These are phyloP conservation scores for Periphyllus acericola DNA, from an alignment of 2,888 invertebrate species.

Conservation along the genomic window DNA sequence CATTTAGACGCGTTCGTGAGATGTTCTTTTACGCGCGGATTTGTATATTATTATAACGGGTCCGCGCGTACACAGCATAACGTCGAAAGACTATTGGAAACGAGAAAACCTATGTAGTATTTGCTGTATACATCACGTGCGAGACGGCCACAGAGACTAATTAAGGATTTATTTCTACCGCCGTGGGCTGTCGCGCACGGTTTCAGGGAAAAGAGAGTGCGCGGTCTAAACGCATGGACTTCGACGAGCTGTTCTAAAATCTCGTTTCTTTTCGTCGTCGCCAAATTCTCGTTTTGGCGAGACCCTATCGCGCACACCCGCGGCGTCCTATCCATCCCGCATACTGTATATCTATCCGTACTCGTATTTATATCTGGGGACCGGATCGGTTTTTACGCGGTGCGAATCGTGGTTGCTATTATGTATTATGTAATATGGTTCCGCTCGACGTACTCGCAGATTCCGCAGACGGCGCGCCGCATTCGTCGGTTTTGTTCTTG, in stretches of 20 bases:
- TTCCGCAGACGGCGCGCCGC: not conserved
- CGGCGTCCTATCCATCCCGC: too few relatives aligned
- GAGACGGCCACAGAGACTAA: not conserved
- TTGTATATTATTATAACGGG: not conserved
- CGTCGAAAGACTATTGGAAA: not conserved
- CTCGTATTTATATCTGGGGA: too few relatives aligned
- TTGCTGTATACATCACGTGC: not conserved
- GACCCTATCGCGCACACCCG: too few relatives aligned
- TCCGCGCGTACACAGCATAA: not conserved
- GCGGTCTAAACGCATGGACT: too few relatives aligned
- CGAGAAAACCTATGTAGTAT: not conserved
- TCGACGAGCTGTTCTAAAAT: too few relatives aligned
- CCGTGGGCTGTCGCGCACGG: too few relatives aligned
- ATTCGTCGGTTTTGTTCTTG: constrained; percentile 60
- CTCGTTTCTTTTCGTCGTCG: too few relatives aligned
- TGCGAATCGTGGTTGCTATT: not conserved
- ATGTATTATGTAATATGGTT: too few relatives aligned
- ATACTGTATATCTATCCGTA: too few relatives aligned
- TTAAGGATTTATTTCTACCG: too few relatives aligned
- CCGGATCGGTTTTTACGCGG: not conserved
- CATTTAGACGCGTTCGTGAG: not conserved
- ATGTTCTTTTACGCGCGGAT: not conserved
- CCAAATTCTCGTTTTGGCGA: too few relatives aligned
- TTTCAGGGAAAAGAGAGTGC: too few relatives aligned
- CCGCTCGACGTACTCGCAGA: not conserved